Evolutionary conservation across 2,888 invertebrate species (phyloP).

Genomic region (Cheilosia grossa): DNA sequence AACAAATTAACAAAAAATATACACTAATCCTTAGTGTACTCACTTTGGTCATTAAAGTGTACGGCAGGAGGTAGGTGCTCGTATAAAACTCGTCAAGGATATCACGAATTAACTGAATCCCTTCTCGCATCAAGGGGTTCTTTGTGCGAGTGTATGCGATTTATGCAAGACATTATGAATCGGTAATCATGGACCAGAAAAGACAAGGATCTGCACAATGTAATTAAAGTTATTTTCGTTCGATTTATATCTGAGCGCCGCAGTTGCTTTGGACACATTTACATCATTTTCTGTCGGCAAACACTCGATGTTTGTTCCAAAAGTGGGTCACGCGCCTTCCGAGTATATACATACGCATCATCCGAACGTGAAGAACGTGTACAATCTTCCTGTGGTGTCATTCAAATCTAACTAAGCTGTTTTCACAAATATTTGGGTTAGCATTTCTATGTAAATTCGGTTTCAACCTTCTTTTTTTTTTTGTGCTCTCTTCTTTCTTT

Average conservation of each 20-base stretch:
- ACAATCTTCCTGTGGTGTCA: conserved; percentile 27
- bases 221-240: conserved; percentile 61
- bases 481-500: background rate
- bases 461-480: background rate
- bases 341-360: conserved; percentile 3
- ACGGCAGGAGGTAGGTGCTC: background rate
- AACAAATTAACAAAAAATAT: conserved; percentile 33
- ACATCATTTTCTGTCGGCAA: conserved; percentile 26
- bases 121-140: conserved; percentile 19
- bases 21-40: background rate
- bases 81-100: conserved; percentile 60
- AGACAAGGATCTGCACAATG: conserved; percentile 40
- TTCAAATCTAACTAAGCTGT: conserved; percentile 26
- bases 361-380: conserved; percentile 14
- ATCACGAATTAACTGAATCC: conserved; percentile 7
- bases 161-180: conserved; percentile 66
- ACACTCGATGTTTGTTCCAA: background rate
- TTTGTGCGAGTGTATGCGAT: conserved; percentile 45
- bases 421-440: conserved; percentile 46
- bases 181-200: conserved; percentile 45
- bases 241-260: conserved; percentile 49
- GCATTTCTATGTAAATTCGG: conserved; percentile 35
- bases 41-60: conserved; percentile 25
- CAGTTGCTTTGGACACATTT: conserved; percentile 42
- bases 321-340: conserved; percentile 32